Percentiles rank a stretch among this genome's conserved stretches.
These are phyloP conservation scores for Panthera leo DNA, from an alignment of 2,113 vertebrate species.

Conservation along the genomic window DNA sequence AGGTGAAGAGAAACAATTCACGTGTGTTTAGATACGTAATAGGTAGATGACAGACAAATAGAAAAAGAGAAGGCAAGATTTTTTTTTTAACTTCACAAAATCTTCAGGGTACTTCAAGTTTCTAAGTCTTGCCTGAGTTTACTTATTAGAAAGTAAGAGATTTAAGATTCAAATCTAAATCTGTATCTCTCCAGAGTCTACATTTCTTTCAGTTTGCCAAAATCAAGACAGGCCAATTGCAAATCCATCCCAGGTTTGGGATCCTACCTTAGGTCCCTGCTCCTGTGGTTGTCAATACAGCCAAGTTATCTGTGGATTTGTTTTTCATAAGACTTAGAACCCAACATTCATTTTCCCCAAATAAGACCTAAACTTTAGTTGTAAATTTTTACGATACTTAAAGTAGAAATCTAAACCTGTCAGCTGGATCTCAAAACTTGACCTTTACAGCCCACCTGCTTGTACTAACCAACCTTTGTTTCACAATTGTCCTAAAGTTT, in stretches of 20 bases:
- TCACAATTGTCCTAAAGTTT: background rate
- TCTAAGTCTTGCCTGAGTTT: background rate
- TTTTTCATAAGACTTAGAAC: background rate
- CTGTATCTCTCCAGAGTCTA: background rate
- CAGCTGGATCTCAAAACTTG: background rate
- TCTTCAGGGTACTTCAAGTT: background rate
- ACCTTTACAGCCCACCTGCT: background rate
- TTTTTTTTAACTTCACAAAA: background rate
- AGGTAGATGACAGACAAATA: background rate
- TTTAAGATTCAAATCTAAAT: background rate
- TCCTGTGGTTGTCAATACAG: background rate
- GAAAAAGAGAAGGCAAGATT: background rate
- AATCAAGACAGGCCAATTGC: background rate
- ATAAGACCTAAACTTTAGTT: background rate
- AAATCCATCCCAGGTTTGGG: background rate
- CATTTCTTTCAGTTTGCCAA: background rate
- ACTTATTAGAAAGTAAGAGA: background rate
- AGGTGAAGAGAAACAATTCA: background rate
- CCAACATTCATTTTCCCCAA: background rate
- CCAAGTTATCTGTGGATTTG: background rate
- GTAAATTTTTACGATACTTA: background rate
- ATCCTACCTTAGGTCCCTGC: background rate
- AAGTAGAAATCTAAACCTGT: constrained; percentile 19
- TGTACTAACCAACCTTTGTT: background rate
- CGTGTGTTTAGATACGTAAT: background rate